phyloP scores from a whole-genome alignment of 2,888 invertebrate species.

The Hypercompe scribonia region DNA sequence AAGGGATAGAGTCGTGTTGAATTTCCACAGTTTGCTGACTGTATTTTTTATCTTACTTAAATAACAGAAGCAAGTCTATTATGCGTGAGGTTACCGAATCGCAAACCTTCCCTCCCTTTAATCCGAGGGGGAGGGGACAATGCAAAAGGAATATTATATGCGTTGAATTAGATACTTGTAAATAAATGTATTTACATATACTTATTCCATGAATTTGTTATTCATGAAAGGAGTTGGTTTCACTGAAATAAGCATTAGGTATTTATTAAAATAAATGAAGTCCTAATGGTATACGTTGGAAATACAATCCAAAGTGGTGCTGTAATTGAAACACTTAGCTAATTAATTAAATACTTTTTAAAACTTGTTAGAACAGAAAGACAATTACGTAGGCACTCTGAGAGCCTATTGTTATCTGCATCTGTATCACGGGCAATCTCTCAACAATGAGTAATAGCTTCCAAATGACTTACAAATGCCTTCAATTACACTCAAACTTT shows the following conservation, averaged over 20 bases:
- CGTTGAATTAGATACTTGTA: background rate
- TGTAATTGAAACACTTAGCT: background rate
- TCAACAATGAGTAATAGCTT: too few species aligned
- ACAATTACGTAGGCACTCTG: background rate
- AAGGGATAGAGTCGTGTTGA: too few species aligned
- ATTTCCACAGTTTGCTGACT: too few species aligned
- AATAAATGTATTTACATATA: background rate
- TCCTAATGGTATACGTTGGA: background rate
- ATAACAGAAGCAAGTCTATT: too few species aligned
- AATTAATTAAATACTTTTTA: background rate
- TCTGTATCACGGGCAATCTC: too few species aligned
- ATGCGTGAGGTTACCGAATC: too few species aligned
- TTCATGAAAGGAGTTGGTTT: background rate
- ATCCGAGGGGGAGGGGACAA: background rate
- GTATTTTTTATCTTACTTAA: too few species aligned
- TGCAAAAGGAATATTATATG: background rate
- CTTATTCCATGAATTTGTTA: background rate
- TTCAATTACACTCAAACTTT: background rate
- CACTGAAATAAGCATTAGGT: too few species aligned
- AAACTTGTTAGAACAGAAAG: background rate
- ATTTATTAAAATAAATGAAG: too few species aligned
- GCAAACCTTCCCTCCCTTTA: too few species aligned
- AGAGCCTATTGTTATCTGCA: too few species aligned
- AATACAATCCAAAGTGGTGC: background rate
- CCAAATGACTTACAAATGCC: too few species aligned